Evolutionary conservation across 2,888 invertebrate species (phyloP).

Genomic region (Leucophenga montana): DNA sequence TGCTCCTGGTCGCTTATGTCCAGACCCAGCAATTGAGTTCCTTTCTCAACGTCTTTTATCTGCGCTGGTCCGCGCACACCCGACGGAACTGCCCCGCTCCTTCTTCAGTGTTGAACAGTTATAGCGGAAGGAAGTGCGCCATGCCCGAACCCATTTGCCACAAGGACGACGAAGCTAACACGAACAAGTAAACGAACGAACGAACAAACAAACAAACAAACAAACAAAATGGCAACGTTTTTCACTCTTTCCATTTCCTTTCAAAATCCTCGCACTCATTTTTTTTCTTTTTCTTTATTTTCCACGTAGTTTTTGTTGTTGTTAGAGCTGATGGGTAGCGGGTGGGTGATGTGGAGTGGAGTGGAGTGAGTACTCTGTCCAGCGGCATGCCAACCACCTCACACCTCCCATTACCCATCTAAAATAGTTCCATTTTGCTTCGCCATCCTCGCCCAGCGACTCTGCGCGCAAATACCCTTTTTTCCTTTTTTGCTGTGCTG

Average conservation of each 20-base stretch:
- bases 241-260: conserved; percentile 42
- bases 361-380: too few relatives aligned
- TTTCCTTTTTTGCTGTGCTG: conserved; percentile 21
- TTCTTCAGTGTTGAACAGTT: conserved; percentile 30
- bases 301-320: too few relatives aligned
- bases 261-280: background rate
- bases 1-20: conserved; percentile 33
- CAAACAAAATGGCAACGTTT: conserved; percentile 50
- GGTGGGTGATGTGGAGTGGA: too few relatives aligned
- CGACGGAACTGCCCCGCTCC: conserved; percentile 26
- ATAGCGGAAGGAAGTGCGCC: conserved; percentile 55
- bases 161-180: conserved; percentile 37
- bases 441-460: background rate
- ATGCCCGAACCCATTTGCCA: conserved; percentile 48
- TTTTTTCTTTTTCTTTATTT: background rate
- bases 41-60: conserved; percentile 59
- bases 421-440: too few relatives aligned
- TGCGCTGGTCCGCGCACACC: conserved; percentile 46
- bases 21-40: conserved; percentile 31
- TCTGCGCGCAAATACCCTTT: background rate
- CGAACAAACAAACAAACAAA: conserved; percentile 38
- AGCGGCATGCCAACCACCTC: background rate
- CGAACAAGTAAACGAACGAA: conserved; percentile 38
- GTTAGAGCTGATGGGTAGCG: too few relatives aligned
- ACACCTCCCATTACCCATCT: too few relatives aligned